Base-by-base conservation (phyloP, 2,888 invertebrate genomes). In the Beris morrisii region DNA sequence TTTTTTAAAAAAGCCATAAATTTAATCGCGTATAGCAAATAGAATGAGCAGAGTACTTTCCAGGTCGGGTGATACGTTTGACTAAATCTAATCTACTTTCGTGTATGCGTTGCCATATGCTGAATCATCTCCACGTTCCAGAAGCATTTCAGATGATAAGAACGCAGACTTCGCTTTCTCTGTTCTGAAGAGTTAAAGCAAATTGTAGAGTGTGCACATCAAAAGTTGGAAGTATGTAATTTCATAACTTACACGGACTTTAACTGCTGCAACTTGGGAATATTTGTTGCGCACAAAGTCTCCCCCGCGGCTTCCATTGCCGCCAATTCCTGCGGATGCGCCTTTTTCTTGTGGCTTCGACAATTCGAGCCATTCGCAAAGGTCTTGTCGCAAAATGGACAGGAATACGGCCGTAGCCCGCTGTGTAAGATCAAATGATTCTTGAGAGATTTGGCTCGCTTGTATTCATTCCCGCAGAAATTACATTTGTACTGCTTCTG, bases 281-380 rank as follows among this genome's bases (percentile, higher is more conserved):
- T 73, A 43, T 75, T 71, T 1, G 75, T 75, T 0, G 74, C 73
- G 4, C 73, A 73, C 12, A 72, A 72, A 38, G 74, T 72, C 28
- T 75, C 76, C 0, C 81, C 81, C 3, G 72, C 72, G 0, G 79
- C 75, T 70, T 81, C 81, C 67, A 79, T 76, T 12, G 76, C 79
- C 0, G 80, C 81, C 66, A 81, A 69, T 67, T 80, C 81, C 13
- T 70, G 72, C 1, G 81, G 79, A 74, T 81, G 81, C 0, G 76
- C 69, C 55, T 79, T 79, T 31, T 79, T 80, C 56, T 81, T 80
- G 67, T 81, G 81, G 68, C 77, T 79, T 7, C 81, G 74, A 65
- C 80, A 81, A 70, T 81, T 81, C 11, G 81, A 78, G 9, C 81
- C 81, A 64, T 81, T 80, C 0, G 81, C 76, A 69, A 81, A 81